phyloP scores from a whole-genome alignment of 2,888 invertebrate genomes.

The Cactoblastis cactorum region DNA sequence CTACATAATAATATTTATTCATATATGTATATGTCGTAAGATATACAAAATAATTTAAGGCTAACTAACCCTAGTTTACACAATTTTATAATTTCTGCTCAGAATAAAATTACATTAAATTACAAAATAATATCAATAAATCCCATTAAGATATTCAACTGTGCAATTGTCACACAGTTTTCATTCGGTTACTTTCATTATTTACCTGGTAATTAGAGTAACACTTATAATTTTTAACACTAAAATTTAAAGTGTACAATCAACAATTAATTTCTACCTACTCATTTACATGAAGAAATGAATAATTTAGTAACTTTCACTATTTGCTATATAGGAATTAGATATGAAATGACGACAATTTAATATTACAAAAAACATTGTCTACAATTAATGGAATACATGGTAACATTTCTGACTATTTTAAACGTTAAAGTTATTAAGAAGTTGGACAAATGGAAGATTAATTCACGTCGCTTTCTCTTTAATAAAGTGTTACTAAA shows the following conservation, averaged over 20 bases:
- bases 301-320: too few relatives aligned
- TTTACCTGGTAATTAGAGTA: background rate
- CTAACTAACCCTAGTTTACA: constrained; percentile 10
- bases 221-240: background rate
- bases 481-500: background rate
- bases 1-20: constrained; percentile 31
- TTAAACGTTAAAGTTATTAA: too few relatives aligned
- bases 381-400: constrained; percentile 24
- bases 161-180: background rate
- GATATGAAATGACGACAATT: background rate
- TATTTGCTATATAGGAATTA: background rate
- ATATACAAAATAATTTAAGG: constrained; percentile 12
- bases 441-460: too few relatives aligned
- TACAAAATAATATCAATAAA: constrained; percentile 1
- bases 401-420: background rate
- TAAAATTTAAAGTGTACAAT: background rate
- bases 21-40: constrained; percentile 10
- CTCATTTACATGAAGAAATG: background rate
- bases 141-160: background rate
- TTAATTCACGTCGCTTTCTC: background rate
- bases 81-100: constrained; percentile 29
- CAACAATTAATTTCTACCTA: background rate
- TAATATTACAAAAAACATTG: constrained; percentile 12
- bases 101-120: constrained; percentile 18
- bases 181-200: background rate